Conservation (phyloP, 2,888 invertebrate genomes). For the Drosophila tanythrix region DNA sequence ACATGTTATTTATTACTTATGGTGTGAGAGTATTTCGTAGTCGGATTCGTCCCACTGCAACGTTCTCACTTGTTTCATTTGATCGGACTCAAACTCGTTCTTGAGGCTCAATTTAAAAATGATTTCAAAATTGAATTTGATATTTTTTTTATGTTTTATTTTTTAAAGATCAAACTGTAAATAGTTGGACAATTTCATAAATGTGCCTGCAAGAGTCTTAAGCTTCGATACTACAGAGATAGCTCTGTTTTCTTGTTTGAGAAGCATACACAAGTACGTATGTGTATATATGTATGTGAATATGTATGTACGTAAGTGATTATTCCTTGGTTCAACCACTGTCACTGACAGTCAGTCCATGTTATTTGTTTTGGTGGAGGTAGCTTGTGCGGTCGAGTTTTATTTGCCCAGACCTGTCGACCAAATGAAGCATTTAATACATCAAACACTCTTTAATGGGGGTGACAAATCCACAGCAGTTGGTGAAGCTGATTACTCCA, state of each 20-base stretch:
- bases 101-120: neutral
- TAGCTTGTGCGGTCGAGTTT: constrained; percentile 65
- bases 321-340: constrained; percentile 58
- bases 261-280: constrained; percentile 9
- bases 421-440: constrained; percentile 86
- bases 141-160: too few species aligned
- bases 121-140: neutral
- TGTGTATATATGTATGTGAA: constrained; percentile 19
- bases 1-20: too few species aligned
- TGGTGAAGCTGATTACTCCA: constrained; percentile 83
- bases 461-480: constrained; percentile 85
- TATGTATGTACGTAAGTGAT: constrained; percentile 37
- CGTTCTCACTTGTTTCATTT: neutral
- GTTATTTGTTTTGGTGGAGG: constrained; percentile 42
- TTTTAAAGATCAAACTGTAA: neutral
- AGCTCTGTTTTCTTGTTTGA: constrained; percentile 12
- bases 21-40: neutral
- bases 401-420: constrained; percentile 85
- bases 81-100: too few species aligned
- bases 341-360: constrained; percentile 57
- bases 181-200: neutral
- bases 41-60: neutral
- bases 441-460: constrained; percentile 85
- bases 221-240: neutral
- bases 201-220: neutral